A percentile compares a stretch with the other conserved stretches of the same genome.
Evolutionary conservation across 2,888 invertebrate genomes (phyloP).

Genomic region (Ceratothoa steindachneri): DNA sequence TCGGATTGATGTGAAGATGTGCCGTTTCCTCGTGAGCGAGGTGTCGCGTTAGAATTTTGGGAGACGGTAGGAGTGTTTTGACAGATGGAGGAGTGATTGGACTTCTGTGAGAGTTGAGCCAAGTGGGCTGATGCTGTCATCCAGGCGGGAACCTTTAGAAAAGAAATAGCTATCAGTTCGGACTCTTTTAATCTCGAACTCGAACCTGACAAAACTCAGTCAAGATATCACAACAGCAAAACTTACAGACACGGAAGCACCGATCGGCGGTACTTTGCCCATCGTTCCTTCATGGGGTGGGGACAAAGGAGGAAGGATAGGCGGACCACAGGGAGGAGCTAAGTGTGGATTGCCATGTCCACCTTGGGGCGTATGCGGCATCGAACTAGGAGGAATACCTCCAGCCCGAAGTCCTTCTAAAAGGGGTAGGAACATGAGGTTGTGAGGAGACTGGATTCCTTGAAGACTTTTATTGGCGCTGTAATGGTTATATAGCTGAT

Average conservation of each 20-base stretch:
- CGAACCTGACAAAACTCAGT: too few relatives aligned
- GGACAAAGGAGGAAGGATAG: slow-evolving; percentile 50
- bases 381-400: slow-evolving; percentile 14
- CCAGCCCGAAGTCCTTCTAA: slow-evolving; percentile 61
- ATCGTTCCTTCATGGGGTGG: background rate
- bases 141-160: slow-evolving; percentile 60
- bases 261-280: slow-evolving; percentile 15
- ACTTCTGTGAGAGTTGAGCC: slow-evolving; percentile 61
- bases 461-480: slow-evolving; percentile 54
- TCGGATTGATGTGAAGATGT: slow-evolving; percentile 23
- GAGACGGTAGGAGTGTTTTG: slow-evolving; percentile 12
- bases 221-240: too few relatives aligned
- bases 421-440: slow-evolving; percentile 67
- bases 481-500: slow-evolving; percentile 60
- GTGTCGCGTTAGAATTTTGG: slow-evolving; percentile 18
- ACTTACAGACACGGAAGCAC: slow-evolving; percentile 35
- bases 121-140: slow-evolving; percentile 66
- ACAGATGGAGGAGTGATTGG: background rate
- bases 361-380: background rate
- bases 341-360: slow-evolving; percentile 48
- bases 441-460: slow-evolving; percentile 61
- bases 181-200: too few relatives aligned
- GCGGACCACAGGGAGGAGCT: slow-evolving; percentile 53
- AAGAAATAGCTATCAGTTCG: too few relatives aligned
- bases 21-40: background rate